Evolutionary conservation across 1,140 invertebrate genomes (phyloP), one percentile per base, ranked within the genome.

Genomic region (Sycobia sp.): DNA sequence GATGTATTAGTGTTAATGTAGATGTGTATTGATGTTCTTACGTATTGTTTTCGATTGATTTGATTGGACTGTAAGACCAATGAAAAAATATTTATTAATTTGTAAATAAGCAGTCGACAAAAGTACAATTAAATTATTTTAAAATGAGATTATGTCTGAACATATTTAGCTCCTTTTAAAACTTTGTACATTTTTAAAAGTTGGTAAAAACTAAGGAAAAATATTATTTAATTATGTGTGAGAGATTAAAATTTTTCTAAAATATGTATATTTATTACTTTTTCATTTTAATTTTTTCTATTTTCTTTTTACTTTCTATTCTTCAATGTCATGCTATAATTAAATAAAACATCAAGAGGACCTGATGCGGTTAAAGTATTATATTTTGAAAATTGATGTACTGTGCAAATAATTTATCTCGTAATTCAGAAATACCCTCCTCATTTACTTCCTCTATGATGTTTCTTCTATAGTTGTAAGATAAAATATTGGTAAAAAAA

Each of bases 341-440:
- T 32, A 32, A 32, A 32, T 32, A 36, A 8, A 36, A 36, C 29
- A 11, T 32, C 29, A 32, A 32, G 29, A 32, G 11, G 4, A 32
- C 11, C 5, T 32, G 5, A 2, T 46, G 22, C 11, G 3, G 13
- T 46, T 8, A 13, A 46, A 9, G 10, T 46, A 22, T 46, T 25
- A 23, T 32, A 32, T 32, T 43, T 55, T 29, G 29, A 27, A 46
- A 50, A 59, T n/a, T 38, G 56, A 47, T 59, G 16, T 58, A 58
- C 50, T 59, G 46, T 59, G 50, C 32, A 59, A 59, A 49, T 46
- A 49, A 59, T 4, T 39, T 49, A 50, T n/a, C n/a, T n/a, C n/a
- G n/a, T n/a, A n/a, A n/a, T n/a, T n/a, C n/a, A n/a, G 49, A 27
- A 50, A 38, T 18, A 11, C 23, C 50, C 13, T 32, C 9, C 20